Evolutionary conservation across 2,888 invertebrate species (phyloP), one percentile per base, ranked within the genome.

Genomic region (Idaea biselata): DNA sequence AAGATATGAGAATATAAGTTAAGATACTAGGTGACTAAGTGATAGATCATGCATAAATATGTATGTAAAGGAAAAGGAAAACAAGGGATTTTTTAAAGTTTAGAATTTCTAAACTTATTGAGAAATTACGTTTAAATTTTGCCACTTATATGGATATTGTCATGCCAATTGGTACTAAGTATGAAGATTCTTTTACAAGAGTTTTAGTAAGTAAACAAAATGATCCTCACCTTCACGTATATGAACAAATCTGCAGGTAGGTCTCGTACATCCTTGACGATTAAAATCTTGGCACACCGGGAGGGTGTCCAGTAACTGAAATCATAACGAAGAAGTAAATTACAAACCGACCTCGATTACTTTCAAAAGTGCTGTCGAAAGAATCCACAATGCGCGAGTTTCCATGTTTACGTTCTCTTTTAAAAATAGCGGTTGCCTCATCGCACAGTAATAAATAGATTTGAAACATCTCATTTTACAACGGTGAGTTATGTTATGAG

Each of bases 201-300:
- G 56, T 58, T 58, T 25, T 25, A 60, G 63, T 31, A 16, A 63
- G 56, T 18, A 17, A 63, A 66, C 18, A 32, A 32, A 17, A 55
- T 60, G 18, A 60, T 66, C 91, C 95, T 94, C 93, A 98, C 98
- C 98, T 96, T 98, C 97, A 94, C 97, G 96, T 94, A 98, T 96
- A 96, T 98, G 98, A 95, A 98, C 97, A 95, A 97, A 98, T 96
- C 97, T 97, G 97, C 98, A 98, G 95, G 97, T 97, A 94, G 96
- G 96, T 95, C 98, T 96, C 94, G 96, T 96, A 95, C 97, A 98
- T 94, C 97, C 96, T 94, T 97, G 97, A 94, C 97, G 96, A 96
- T 98, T 99, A 98, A 98, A 98, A 98, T 98, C 99, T 97, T 97
- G 98, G 98, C 97, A 99, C 96, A 98, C 98, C 97, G 96, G 98